phyloP scores from a whole-genome alignment of 2,888 invertebrate species.

The Chydorus sphaericus region DNA sequence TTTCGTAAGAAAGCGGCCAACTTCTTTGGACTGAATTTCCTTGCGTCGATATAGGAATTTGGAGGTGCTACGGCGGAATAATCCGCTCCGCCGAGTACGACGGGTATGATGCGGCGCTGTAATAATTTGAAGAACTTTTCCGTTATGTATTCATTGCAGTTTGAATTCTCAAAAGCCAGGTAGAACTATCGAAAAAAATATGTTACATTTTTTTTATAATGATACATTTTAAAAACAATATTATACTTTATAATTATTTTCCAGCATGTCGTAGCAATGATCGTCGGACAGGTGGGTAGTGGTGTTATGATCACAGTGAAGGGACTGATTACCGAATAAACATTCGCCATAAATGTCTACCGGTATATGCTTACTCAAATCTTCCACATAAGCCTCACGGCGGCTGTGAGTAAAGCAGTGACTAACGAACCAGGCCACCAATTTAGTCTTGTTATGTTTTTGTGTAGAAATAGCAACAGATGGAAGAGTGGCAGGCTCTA shows the following conservation, averaged over 20 bases:
- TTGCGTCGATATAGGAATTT: background rate
- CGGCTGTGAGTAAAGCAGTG: background rate
- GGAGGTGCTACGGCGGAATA: background rate
- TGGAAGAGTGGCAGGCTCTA: background rate
- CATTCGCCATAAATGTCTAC: background rate
- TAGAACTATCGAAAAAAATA: no score
- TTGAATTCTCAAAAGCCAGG: background rate
- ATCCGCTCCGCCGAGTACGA: background rate
- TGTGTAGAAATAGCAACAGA: background rate
- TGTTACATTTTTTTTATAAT: no score
- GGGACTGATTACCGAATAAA: background rate
- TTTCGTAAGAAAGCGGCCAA: background rate
- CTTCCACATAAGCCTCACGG: background rate
- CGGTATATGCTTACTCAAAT: background rate
- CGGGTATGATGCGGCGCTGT: background rate
- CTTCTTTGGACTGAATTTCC: background rate
- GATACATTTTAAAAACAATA: no score
- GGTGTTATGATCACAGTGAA: background rate
- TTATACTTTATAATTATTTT: background rate
- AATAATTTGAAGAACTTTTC: background rate
- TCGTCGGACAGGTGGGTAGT: background rate
- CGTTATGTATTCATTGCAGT: background rate
- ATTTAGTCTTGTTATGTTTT: background rate
- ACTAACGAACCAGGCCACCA: background rate
- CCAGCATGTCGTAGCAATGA: background rate